Percentiles rank a stretch among this genome's conserved stretches.
These are phyloP conservation scores for Caradrina kadenii DNA, from an alignment of 2,888 invertebrate genomes.

Conservation along the genomic window DNA sequence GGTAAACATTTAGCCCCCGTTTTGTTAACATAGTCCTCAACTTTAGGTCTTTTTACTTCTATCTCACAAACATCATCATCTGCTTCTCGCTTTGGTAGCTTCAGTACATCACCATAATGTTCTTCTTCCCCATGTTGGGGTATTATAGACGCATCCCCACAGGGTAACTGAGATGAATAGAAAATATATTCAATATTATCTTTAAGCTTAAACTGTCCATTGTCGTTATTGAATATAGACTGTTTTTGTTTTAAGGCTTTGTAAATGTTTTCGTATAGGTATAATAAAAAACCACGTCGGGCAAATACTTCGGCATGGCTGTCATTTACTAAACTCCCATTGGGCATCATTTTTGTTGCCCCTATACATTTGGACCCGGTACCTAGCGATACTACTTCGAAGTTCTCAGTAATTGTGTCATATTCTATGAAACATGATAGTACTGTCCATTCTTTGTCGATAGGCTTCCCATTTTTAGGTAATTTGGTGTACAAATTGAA, in stretches of 20 bases:
- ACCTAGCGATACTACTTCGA: constrained; percentile 94
- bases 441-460: constrained; percentile 95
- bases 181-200: constrained; percentile 93
- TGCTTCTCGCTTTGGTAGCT: constrained; percentile 69
- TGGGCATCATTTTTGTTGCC: constrained; percentile 90
- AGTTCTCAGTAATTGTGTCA: constrained; percentile 73
- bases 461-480: constrained; percentile 95
- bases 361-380: constrained; percentile 98
- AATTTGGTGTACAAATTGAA: constrained; percentile 91
- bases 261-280: constrained; percentile 92
- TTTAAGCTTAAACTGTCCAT: constrained; percentile 87
- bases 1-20: constrained; percentile 97
- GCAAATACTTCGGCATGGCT: constrained; percentile 98
- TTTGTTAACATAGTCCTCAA: constrained; percentile 88
- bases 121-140: constrained; percentile 85
- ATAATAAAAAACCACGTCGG: constrained; percentile 95
- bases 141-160: constrained; percentile 98
- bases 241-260: constrained; percentile 73
- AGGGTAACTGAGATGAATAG: constrained; percentile 96
- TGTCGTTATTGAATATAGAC: constrained; percentile 76
- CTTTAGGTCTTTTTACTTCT: constrained; percentile 70
- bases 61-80: constrained; percentile 65
- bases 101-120: constrained; percentile 76
- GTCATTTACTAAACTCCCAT: constrained; percentile 95
- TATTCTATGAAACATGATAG: constrained; percentile 93